phyloP scores from a whole-genome alignment of 1,140 invertebrate species.

The Lasioglossum baleicum region DNA sequence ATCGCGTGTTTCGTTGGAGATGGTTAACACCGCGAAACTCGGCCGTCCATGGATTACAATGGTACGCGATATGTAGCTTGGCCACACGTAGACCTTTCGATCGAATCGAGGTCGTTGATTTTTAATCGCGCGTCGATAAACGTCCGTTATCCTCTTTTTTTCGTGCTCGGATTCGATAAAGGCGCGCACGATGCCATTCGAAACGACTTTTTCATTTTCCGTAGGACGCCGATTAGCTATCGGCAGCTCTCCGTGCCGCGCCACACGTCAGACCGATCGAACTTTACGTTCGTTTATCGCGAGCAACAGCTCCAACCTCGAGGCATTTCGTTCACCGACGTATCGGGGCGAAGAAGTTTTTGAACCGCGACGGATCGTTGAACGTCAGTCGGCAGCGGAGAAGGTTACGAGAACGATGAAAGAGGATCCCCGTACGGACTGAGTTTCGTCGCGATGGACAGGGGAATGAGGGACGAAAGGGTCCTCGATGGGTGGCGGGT shows the following conservation, averaged over 20 bases:
- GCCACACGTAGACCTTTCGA: neutral
- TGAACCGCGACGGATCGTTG: slow-evolving; percentile 1
- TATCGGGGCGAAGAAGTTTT: neutral
- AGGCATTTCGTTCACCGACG: too few species aligned
- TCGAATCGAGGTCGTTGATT: slow-evolving; percentile 43
- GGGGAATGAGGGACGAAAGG: too few species aligned
- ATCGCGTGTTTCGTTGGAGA: neutral
- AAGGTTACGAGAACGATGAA: neutral
- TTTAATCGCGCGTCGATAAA: slow-evolving; percentile 5
- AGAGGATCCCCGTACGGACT: too few species aligned
- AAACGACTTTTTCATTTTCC: slow-evolving; percentile 15
- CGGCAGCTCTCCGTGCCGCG: neutral
- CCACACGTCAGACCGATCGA: slow-evolving; percentile 1
- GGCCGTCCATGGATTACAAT: slow-evolving; percentile 3
- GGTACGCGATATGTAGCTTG: too few species aligned
- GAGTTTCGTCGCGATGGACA: too few species aligned
- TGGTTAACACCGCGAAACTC: slow-evolving; percentile 37
- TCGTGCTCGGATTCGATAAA: neutral
- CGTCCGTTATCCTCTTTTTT: neutral
- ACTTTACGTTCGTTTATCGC: slow-evolving; percentile 23
- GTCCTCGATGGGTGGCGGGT: too few species aligned
- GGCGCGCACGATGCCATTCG: too few species aligned
- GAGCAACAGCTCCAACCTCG: neutral
- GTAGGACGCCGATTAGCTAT: neutral
- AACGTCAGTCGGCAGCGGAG: too few species aligned